Evolutionary conservation across 2,888 invertebrate species (phyloP).

Genomic region (Scrobipalpa atriplicella): DNA sequence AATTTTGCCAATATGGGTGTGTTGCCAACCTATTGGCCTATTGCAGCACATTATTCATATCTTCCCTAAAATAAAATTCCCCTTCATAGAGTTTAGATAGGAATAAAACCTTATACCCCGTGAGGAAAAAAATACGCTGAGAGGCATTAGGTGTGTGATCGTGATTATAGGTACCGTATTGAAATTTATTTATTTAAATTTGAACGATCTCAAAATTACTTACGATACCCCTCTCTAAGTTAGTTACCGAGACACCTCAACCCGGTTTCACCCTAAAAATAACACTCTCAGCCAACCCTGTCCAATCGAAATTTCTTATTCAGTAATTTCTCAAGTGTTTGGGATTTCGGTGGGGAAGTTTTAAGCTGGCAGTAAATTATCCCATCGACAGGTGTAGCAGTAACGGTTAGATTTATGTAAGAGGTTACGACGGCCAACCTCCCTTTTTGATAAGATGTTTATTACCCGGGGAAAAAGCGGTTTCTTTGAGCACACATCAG

Average conservation of each 20-base stretch:
- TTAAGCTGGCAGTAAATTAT: conserved; percentile 82
- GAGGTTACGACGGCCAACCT: conserved; percentile 68
- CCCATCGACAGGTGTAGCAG: conserved; percentile 81
- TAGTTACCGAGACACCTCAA: background rate
- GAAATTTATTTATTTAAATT: no score
- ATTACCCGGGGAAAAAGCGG: conserved; percentile 69
- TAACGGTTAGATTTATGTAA: conserved; percentile 81
- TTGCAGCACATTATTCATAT: no score
- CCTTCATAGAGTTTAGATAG: no score
- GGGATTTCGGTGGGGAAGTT: conserved; percentile 76
- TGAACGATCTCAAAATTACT: no score
- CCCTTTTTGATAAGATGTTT: conserved; percentile 76
- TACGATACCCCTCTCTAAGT: no score
- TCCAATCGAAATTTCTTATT: conserved; percentile 76
- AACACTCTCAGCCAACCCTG: conserved; percentile 38
- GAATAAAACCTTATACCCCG: no score
- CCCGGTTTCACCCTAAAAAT: background rate
- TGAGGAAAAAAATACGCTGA: no score
- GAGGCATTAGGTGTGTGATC: no score
- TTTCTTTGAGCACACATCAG: conserved; percentile 68
- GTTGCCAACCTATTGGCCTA: no score
- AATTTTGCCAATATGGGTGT: no score
- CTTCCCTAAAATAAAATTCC: no score
- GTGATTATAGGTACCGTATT: no score
- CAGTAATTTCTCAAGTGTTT: conserved; percentile 81